Evolutionary conservation across 2,888 invertebrate species (phyloP).

Genomic region (Gastracanthus pulcherrimus): DNA sequence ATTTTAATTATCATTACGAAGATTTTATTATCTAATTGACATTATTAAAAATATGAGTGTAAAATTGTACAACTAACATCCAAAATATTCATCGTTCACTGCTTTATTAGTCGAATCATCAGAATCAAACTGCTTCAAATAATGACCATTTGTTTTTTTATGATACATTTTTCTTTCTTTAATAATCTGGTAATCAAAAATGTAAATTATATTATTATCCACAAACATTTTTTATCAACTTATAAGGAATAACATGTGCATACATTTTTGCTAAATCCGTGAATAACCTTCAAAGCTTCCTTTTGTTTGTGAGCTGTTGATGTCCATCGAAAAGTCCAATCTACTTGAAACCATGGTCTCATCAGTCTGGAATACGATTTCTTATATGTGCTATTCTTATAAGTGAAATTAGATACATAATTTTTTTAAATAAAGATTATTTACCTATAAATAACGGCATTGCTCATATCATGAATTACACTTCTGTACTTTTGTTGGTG

Average conservation of each 20-base stretch:
- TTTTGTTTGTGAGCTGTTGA: constrained; percentile 79
- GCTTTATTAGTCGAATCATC: constrained; percentile 12
- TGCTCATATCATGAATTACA: constrained; percentile 56
- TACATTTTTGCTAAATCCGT: constrained; percentile 77
- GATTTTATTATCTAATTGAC: no score
- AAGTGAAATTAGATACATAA: neutral
- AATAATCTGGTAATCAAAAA: no score
- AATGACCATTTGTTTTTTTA: constrained; percentile 56
- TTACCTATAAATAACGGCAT: constrained; percentile 53
- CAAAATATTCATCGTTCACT: neutral
- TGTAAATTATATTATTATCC: no score
- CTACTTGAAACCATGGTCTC: constrained; percentile 80
- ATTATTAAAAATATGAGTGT: neutral
- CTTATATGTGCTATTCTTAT: neutral
- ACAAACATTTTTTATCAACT: neutral
- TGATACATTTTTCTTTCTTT: constrained; percentile 66
- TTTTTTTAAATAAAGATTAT: neutral
- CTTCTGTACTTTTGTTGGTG: constrained; percentile 56
- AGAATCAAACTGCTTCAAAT: neutral
- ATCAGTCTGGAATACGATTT: constrained; percentile 72
- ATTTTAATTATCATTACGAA: neutral
- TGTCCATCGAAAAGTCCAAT: constrained; percentile 80
- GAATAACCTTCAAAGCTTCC: constrained; percentile 77
- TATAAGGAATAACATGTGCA: neutral
- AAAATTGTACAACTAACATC: neutral